Conservation (phyloP, 30 jellyfish, hydroid and myxozoan genomes). For the Turritopsis rubra region DNA sequence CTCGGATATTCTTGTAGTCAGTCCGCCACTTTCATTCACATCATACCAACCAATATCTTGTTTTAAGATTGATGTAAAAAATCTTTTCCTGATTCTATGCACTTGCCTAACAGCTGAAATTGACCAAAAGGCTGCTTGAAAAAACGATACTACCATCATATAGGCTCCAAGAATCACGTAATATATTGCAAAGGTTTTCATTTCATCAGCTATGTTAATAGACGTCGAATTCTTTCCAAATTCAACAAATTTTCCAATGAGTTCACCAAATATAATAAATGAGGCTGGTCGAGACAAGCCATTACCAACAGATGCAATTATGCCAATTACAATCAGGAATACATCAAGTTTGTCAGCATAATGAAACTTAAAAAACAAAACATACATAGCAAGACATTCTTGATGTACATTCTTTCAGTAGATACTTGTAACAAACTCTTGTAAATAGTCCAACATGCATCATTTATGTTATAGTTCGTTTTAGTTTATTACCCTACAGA, state of each 20-base stretch:
- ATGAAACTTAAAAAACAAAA: conserved; percentile 37
- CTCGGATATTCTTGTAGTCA: conserved; percentile 83
- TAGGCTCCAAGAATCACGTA: conserved; percentile 55
- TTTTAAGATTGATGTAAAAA: conserved; percentile 60
- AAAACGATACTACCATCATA: conserved; percentile 55
- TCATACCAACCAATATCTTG: conserved; percentile 96
- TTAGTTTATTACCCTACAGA: no score
- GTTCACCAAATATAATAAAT: conserved; percentile 68
- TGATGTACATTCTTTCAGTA: no score
- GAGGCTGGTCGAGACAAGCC: conserved; percentile 85
- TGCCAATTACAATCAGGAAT: conserved; percentile 47
- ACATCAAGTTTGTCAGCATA: conserved; percentile 55
- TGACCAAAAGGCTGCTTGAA: conserved; percentile 85
- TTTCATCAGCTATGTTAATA: conserved; percentile 50
- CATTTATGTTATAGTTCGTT: no score
- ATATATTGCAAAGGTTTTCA: conserved; percentile 68
- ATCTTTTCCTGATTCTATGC: conserved; percentile 54
- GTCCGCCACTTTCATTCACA: conserved; percentile 75
- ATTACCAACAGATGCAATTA: conserved; percentile 70
- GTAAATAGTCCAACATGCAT: no score
- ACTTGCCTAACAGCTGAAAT: conserved; percentile 66
- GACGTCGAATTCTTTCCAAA: conserved; percentile 35
- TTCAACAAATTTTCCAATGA: conserved; percentile 60
- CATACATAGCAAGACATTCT: not conserved
- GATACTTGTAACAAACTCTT: no score